phyloP scores from a whole-genome alignment of 2,113 vertebrate genomes.

The Hippotragus niger region DNA sequence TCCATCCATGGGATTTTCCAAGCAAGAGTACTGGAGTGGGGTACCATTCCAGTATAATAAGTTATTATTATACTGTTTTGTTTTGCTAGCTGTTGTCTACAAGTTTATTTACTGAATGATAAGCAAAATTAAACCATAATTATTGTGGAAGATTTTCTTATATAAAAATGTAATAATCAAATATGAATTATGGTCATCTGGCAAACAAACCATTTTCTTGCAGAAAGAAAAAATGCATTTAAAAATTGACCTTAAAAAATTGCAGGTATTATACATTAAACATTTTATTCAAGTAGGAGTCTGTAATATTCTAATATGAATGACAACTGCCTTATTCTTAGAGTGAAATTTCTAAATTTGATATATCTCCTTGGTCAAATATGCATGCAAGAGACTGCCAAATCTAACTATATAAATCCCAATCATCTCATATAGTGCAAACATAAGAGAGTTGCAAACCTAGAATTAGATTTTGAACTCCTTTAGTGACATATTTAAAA shows the following conservation, averaged over 20 bases:
- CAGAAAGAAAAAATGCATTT: not conserved
- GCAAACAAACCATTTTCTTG: not conserved
- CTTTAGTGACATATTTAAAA: constrained; percentile 20
- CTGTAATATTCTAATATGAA: constrained; percentile 41
- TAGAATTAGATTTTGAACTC: not conserved
- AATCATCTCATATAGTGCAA: constrained; percentile 29
- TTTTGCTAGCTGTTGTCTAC: not conserved
- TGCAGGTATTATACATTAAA: not conserved
- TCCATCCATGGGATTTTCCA: no score
- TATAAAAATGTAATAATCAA: not conserved
- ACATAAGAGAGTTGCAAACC: not conserved
- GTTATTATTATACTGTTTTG: not conserved
- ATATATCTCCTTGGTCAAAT: constrained; percentile 27
- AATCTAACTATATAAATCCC: constrained; percentile 50
- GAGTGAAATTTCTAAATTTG: constrained; percentile 23
- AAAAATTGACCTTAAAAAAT: not conserved
- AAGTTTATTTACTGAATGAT: not conserved
- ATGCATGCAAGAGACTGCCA: constrained; percentile 40
- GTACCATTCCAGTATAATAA: not conserved
- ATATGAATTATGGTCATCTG: not conserved
- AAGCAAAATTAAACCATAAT: not conserved
- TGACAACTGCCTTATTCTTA: constrained; percentile 55
- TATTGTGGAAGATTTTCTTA: not conserved
- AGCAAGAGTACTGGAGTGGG: no score
- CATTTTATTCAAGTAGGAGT: not conserved